Percentiles rank a stretch among this genome's conserved stretches.
These are phyloP conservation scores for Adelges cooleyi DNA, from an alignment of 1,140 invertebrate species.

Conservation along the genomic window DNA sequence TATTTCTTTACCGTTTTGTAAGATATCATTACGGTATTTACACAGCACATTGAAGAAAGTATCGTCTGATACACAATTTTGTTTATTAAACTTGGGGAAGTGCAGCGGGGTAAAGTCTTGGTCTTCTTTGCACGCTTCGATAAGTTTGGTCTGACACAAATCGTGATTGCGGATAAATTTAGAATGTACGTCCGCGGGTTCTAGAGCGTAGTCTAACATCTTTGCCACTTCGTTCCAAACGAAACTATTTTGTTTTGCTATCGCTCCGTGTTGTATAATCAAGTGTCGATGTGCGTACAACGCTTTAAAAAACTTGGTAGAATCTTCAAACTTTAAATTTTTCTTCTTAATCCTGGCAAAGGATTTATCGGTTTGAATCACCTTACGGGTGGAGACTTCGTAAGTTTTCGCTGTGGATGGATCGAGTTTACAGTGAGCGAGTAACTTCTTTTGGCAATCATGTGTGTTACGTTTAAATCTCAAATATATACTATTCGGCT, in stretches of 20 bases:
- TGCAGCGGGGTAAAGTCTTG: constrained; percentile 6
- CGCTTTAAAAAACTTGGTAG: constrained; percentile 16
- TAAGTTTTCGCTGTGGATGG: not conserved
- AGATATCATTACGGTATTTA: constrained; percentile 2
- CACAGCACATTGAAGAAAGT: constrained; percentile 3
- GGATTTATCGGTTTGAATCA: not conserved
- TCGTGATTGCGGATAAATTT: constrained; percentile 23
- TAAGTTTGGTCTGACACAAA: constrained; percentile 18
- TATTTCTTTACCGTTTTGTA: constrained; percentile 12
- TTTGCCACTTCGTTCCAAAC: constrained; percentile 18
- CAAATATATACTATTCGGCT: constrained; percentile 17
- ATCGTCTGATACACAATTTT: constrained; percentile 15
- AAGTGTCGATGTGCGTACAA: not conserved
- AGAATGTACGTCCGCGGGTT: constrained; percentile 5
- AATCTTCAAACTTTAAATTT: constrained; percentile 11
- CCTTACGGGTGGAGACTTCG: not conserved
- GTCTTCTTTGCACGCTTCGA: constrained; percentile 17
- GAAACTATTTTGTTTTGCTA: constrained; percentile 10
- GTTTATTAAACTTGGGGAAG: not conserved
- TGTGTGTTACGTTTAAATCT: constrained; percentile 13
- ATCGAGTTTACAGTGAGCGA: constrained; percentile 9
- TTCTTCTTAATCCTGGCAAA: constrained; percentile 10
- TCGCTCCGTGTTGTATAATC: constrained; percentile 12
- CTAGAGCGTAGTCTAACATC: constrained; percentile 16
- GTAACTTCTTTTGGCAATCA: constrained; percentile 1